Evolutionary conservation across 2,888 invertebrate species (phyloP), one percentile per base, ranked within the genome.

Genomic region (Napeogenes inachia): DNA sequence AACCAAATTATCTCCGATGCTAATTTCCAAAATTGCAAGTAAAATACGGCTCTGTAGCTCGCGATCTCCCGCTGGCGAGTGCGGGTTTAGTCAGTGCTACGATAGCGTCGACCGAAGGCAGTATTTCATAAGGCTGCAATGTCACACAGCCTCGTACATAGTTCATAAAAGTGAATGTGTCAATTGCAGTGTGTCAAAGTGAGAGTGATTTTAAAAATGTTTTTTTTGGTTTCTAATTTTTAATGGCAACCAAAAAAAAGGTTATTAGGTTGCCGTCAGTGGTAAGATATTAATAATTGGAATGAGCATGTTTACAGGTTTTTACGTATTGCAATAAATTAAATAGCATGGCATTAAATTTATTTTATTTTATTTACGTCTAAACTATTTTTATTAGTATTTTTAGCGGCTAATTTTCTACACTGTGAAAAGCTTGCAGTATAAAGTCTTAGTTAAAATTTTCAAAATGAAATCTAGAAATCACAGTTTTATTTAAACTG

Each of bases 251-350:
- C 74, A 89, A 87, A 88, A 88, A 85, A 84, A 86, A 83, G 80
- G 80, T 89, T 79, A 82, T 87, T 71, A 87, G 88, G 74, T 89
- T 89, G 87, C 89, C 89, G 74, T 89, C 89, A 73, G 89, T 89
- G 89, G 89, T 89, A 89, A 89, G 89, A 70, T 63, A 68, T 69
- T 63, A 61, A 66, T 65, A 69, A 63, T 64, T 69, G 67, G 68
- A 63, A 67, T 71, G 78, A 66, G 89, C 89, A 89, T 89, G 89
- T 82, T 84, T 85, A 83, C 85, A 85, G 85, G 85, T 85, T 80
- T 86, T 85, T 86, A 87, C 87, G 84, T 81, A 65, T 57, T 67
- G 65, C 62, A 58, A 42, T 10, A 42, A 8, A 64, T 57, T 21
- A 21, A 21, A n/a, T 45, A 13, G 58, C 64, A 63, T 64, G 64